Base-by-base conservation (phyloP, 2,888 invertebrate genomes). In the Habroteleia sp. region DNA sequence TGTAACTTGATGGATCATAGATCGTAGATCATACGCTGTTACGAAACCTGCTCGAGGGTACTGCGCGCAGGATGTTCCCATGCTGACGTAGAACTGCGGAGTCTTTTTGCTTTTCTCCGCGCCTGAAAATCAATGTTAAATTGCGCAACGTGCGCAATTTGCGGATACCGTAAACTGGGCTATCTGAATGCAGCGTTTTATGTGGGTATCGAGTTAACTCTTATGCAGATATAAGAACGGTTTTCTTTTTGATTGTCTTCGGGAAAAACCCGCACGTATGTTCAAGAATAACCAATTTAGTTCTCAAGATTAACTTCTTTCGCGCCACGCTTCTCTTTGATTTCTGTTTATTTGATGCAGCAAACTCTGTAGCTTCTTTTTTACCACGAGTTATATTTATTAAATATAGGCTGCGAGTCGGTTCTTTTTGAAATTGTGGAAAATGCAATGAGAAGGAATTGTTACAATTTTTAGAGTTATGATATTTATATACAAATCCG, bases 31-130 rank as follows among this genome's bases (percentile, higher is more conserved):
- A 82, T 78, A 78, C 76, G 78, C 74, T 76, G 80, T 77, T 78
- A 78, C 77, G 78, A 79, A 82, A 82, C 77, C 78, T 54, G 82
- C 84, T 79, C 71, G 66, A 65, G 78, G 79, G 79, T 65, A 82
- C 81, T 74, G 77, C 65, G 72, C 80, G 77, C 85, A 84, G 86
- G 85, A 84, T 82, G 82, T 87, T 86, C 85, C 82, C 84, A 86
- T 84, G 82, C 77, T 69, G 80, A 77, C 77, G 75, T 62, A 29
- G 63, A 23, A 27, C 56, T 42, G 39, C 66, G 69, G 62, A 56
- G 77, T 56, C 71, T 74, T 76, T 78, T 81, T 81, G 78, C 80
- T 63, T 50, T 52, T 56, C 56, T 58, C 33, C 48, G 48, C 48
- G 77, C 75, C 69, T 77, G 73, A 76, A 77, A 82, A 83, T 84